Conservation (phyloP, 2,113 vertebrate species). For the Pedetes capensis region DNA sequence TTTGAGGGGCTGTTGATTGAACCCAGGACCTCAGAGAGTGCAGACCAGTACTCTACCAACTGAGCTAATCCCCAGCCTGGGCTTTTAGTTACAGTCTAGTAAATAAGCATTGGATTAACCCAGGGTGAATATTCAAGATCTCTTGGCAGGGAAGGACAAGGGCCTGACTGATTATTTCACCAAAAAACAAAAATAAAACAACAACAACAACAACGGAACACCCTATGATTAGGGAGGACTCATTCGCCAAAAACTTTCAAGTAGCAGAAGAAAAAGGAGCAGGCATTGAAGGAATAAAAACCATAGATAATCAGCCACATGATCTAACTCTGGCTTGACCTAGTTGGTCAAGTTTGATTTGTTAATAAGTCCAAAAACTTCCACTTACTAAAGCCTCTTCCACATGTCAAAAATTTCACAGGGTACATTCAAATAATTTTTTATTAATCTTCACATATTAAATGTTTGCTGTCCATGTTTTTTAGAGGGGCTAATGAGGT, state of each 20-base stretch:
- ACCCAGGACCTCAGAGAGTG: too few species aligned
- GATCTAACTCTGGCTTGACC: not conserved
- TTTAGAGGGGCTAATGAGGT: not conserved
- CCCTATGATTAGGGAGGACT: not conserved
- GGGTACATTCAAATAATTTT: not conserved
- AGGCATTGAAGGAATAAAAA: not conserved
- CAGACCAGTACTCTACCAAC: too few species aligned
- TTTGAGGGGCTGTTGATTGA: too few species aligned
- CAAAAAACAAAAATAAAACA: too few species aligned
- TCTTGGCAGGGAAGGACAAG: not conserved
- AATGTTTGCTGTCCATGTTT: not conserved
- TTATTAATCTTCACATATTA: not conserved
- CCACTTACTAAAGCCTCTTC: not conserved
- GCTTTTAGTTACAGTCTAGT: not conserved
- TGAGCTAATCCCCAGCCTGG: too few species aligned
- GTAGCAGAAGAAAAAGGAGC: not conserved
- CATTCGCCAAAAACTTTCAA: not conserved
- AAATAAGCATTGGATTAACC: not conserved
- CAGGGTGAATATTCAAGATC: not conserved
- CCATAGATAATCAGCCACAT: accelerated
- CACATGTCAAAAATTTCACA: not conserved
- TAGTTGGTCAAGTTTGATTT: not conserved
- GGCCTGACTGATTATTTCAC: too few species aligned
- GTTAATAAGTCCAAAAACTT: not conserved
- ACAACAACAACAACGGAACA: too few species aligned